Conservation (phyloP, 2,797 vertebrate genomes). For the Bufotes viridis region DNA sequence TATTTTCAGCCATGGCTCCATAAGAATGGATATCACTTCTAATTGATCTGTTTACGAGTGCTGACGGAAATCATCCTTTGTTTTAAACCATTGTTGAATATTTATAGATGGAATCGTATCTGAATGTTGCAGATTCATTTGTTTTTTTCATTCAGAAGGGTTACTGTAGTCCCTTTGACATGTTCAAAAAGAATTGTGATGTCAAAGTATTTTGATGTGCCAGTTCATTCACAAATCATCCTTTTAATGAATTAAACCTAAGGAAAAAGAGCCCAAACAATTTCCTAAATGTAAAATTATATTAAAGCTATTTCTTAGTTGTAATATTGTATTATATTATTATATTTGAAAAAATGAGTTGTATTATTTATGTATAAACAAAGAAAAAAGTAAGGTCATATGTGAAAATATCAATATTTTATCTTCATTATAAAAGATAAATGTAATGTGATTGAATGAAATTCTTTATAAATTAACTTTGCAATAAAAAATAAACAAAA, state of each 20-base stretch:
- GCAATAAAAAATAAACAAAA: too few relatives aligned
- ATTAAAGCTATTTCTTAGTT: too few relatives aligned
- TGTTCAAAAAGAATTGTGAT: constrained; percentile 7
- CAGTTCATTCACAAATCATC: background rate
- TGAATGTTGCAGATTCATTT: constrained; percentile 10
- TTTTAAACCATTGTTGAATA: constrained; percentile 58
- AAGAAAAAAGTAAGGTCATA: too few relatives aligned
- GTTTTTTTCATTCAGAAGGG: background rate
- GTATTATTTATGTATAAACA: too few relatives aligned
- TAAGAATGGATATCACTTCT: constrained; percentile 61
- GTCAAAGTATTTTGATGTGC: background rate
- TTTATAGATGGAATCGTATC: constrained; percentile 37
- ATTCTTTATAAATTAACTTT: too few relatives aligned
- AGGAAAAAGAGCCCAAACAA: background rate
- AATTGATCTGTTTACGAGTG: constrained; percentile 57
- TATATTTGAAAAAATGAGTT: too few relatives aligned
- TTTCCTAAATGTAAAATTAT: background rate
- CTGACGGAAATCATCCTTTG: constrained; percentile 43
- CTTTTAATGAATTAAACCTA: background rate
- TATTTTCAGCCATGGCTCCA: constrained; percentile 26
- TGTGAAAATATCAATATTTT: too few relatives aligned
- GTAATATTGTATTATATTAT: background rate
- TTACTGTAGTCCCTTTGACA: background rate
- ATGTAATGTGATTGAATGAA: too few relatives aligned
- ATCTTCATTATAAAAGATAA: too few relatives aligned